phyloP scores from a whole-genome alignment of 2,113 vertebrate genomes.

The human (Homo sapiens) region GRCh38 chr3:106747501-106748000 shows the following conservation, averaged over 20 bases:
- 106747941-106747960: background rate
- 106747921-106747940: background rate
- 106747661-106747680: background rate
- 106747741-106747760: background rate
- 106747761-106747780: background rate
- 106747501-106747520: background rate
- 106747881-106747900: background rate
- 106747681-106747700: background rate
- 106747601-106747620: background rate
- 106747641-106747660: background rate
- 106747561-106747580: background rate
- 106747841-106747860: background rate
- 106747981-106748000: background rate
- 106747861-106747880: background rate
- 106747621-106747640: background rate
- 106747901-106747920: background rate
- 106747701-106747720: background rate
- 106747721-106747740: background rate
- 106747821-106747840: background rate
- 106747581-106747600: background rate
- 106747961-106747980: background rate
- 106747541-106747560: background rate
- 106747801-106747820: background rate
- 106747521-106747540: background rate
- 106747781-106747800: background rate